These are phyloP conservation scores for Pangasius larnaudii DNA, from an alignment of 2,797 vertebrate species.

Conservation along the genomic window DNA sequence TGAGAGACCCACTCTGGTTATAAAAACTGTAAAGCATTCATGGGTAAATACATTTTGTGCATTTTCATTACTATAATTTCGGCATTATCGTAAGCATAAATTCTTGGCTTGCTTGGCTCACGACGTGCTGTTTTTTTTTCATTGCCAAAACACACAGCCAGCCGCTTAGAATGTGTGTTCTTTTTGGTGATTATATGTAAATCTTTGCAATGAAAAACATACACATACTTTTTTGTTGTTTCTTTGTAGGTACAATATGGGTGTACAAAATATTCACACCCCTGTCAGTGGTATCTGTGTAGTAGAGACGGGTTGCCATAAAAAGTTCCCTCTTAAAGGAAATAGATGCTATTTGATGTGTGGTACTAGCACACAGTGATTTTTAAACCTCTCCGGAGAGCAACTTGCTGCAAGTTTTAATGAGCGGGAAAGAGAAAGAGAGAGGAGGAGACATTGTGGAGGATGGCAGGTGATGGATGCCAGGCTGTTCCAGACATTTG, in stretches of 20 bases:
- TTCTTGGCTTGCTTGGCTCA: background rate
- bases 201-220: background rate
- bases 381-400: conserved; percentile 45
- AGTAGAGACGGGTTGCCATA: background rate
- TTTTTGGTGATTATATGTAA: background rate
- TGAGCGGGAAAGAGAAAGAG: conserved; percentile 44
- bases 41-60: conserved; percentile 16
- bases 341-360: background rate
- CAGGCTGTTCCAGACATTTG: conserved; percentile 36
- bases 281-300: background rate
- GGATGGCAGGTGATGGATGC: conserved; percentile 37
- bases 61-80: background rate
- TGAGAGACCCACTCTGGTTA: background rate
- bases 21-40: background rate
- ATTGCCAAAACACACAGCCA: background rate
- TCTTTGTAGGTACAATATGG: background rate
- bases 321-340: background rate
- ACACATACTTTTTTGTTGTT: background rate
- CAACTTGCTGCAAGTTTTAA: conserved; percentile 69
- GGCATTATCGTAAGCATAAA: background rate
- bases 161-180: background rate
- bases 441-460: background rate
- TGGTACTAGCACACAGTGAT: background rate
- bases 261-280: background rate
- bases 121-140: background rate